A percentile compares a stretch with the other conserved stretches of the same genome.
Evolutionary conservation across 1,140 invertebrate species (phyloP).

Genomic region (Pygmarrhopalites habei): DNA sequence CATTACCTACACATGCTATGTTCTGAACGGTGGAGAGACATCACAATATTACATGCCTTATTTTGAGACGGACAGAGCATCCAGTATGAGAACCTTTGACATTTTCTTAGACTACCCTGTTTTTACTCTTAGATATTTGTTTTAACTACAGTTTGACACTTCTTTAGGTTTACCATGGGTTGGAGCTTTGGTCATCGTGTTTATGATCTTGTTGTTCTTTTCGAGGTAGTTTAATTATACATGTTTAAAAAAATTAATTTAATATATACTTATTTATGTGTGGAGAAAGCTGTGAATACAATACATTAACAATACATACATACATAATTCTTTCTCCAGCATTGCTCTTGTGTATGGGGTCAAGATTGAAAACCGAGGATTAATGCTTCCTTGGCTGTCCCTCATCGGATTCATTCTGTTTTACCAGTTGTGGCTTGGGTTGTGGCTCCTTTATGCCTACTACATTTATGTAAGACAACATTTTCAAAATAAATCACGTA

Average conservation of each 20-base stretch:
- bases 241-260: no score
- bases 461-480: conserved; percentile 85
- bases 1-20: conserved; percentile 65
- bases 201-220: conserved; percentile 61
- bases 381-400: conserved; percentile 72
- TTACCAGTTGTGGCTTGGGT: conserved; percentile 69
- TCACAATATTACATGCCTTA: conserved; percentile 76
- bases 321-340: no score
- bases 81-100: no score
- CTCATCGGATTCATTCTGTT: conserved; percentile 60
- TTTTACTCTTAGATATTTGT: no score
- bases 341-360: conserved; percentile 58
- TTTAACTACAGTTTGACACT: no score
- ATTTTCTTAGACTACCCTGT: no score
- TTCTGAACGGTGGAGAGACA: conserved; percentile 73
- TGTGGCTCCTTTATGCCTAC: conserved; percentile 76
- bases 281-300: no score
- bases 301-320: no score
- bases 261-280: no score
- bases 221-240: no score
- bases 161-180: conserved; percentile 38
- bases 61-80: conserved; percentile 66
- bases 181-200: conserved; percentile 64
- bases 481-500: no score
- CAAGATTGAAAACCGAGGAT: conserved; percentile 59